These are phyloP conservation scores for Tridacna crocea DNA, from an alignment of 2,888 invertebrate genomes.

Conservation along the genomic window DNA sequence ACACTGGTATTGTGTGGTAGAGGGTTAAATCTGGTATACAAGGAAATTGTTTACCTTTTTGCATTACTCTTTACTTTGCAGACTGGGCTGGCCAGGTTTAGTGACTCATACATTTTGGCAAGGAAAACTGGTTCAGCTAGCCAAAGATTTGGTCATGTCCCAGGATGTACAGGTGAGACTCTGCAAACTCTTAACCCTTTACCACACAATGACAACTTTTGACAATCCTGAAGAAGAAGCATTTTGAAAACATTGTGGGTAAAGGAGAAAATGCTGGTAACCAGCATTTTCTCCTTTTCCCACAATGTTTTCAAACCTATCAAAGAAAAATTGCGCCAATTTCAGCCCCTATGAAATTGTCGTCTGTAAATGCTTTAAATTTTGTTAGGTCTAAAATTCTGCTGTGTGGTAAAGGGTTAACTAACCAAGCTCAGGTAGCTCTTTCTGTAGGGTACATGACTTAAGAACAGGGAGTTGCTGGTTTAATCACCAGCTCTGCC, in stretches of 20 bases:
- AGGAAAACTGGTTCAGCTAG: conserved; percentile 78
- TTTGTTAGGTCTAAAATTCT: no score
- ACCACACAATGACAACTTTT: background rate
- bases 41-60: background rate
- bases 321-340: no score
- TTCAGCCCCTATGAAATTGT: no score
- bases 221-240: background rate
- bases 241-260: background rate
- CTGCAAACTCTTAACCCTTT: background rate
- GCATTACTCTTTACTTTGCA: conserved; percentile 38
- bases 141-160: conserved; percentile 74
- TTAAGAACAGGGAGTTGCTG: no score
- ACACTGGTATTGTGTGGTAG: no score
- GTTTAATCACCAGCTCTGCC: no score
- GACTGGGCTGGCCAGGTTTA: conserved; percentile 82
- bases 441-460: no score
- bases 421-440: no score
- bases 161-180: conserved; percentile 67
- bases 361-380: no score
- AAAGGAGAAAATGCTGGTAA: background rate
- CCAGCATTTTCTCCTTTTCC: no score
- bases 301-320: no score
- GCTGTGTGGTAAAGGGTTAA: no score
- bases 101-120: conserved; percentile 84
- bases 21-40: background rate